Percentiles rank a stretch among this genome's conserved stretches.
These are phyloP conservation scores for Oreortyx pictus DNA, from an alignment of 2,797 vertebrate genomes.

Conservation along the genomic window DNA sequence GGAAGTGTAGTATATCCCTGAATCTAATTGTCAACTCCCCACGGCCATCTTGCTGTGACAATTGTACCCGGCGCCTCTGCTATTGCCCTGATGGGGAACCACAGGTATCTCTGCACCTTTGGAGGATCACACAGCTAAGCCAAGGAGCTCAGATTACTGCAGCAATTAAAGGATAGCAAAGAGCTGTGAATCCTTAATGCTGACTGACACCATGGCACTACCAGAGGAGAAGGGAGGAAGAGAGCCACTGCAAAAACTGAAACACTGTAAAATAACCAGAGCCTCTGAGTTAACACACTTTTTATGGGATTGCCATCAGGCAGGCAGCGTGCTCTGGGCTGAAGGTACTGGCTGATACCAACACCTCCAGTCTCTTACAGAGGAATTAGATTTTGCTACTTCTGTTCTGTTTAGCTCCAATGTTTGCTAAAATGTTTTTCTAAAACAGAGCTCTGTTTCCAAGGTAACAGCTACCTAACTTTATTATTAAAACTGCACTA, in stretches of 20 bases:
- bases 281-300: neutral
- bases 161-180: slow-evolving; percentile 50
- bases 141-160: slow-evolving; percentile 26
- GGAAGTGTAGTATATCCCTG: neutral
- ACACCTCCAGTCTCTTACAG: neutral
- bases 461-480: slow-evolving; percentile 68
- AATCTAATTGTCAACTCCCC: neutral
- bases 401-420: slow-evolving; percentile 20
- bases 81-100: neutral
- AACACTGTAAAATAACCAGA: neutral
- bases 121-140: slow-evolving; percentile 39
- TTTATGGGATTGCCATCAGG: neutral
- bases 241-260: neutral
- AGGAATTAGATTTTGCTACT: neutral
- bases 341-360: neutral
- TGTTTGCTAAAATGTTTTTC: slow-evolving; percentile 49
- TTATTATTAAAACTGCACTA: slow-evolving; percentile 56
- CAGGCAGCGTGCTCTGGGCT: neutral
- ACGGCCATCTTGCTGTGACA: neutral
- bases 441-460: slow-evolving; percentile 60
- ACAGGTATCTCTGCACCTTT: neutral
- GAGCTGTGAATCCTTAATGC: slow-evolving; percentile 31
- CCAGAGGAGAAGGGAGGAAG: neutral
- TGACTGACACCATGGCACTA: slow-evolving; percentile 31
- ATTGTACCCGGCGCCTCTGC: neutral